Conservation (phyloP, 2,797 vertebrate genomes). For the Catostomus latipinnis region DNA sequence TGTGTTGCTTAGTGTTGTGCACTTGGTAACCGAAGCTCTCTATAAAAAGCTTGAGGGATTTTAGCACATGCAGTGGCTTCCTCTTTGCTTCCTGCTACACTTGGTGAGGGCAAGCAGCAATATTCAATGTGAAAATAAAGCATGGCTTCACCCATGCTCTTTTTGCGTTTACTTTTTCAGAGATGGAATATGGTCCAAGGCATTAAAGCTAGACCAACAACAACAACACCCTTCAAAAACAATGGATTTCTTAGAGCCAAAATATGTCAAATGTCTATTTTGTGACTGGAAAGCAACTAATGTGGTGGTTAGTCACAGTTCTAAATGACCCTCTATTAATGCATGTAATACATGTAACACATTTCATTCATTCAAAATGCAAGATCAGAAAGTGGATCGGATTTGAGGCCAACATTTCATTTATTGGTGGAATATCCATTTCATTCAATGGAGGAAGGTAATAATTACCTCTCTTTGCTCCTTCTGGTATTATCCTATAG, state of each 20-base stretch:
- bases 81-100: slow-evolving; percentile 83
- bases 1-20: slow-evolving; percentile 61
- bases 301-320: too few relatives aligned
- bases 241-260: neutral
- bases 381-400: neutral
- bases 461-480: slow-evolving; percentile 89
- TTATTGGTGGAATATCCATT: neutral
- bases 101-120: slow-evolving; percentile 64
- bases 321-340: neutral
- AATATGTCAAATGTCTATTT: neutral
- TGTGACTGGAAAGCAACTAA: neutral
- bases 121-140: slow-evolving; percentile 36
- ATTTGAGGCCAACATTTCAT: too few relatives aligned
- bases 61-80: slow-evolving; percentile 79
- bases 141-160: slow-evolving; percentile 17
- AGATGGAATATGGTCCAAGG: neutral
- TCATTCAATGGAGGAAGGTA: neutral
- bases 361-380: neutral
- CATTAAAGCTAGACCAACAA: neutral
- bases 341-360: neutral
- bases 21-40: slow-evolving; percentile 77
- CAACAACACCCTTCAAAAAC: neutral
- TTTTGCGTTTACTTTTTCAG: neutral
- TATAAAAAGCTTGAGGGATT: slow-evolving; percentile 77
- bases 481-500: slow-evolving; percentile 96